phyloP scores from a whole-genome alignment of 35 echinoderm and acorn worm species.

The Chiridota heheva region DNA sequence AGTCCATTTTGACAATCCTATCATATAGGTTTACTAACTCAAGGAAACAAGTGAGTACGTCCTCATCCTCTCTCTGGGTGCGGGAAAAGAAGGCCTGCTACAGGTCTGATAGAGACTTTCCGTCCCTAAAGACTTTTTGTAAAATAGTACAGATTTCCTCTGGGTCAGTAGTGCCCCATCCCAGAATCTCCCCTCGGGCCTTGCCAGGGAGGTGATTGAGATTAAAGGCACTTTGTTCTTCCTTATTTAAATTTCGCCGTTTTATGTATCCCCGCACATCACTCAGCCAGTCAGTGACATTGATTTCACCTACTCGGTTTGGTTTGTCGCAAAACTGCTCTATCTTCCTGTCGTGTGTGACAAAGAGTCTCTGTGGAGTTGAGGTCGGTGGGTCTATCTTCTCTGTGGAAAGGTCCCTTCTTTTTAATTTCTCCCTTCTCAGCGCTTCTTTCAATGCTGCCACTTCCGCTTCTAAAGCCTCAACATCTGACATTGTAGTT shows the following conservation, averaged over 20 bases:
- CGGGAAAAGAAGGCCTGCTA: too few relatives aligned
- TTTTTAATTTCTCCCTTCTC: too few relatives aligned
- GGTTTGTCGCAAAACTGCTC: conserved; percentile 10
- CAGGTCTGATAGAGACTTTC: conserved; percentile 43
- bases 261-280: conserved; percentile 25
- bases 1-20: conserved; percentile 5
- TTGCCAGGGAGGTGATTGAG: conserved; percentile 34
- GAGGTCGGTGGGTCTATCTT: too few relatives aligned
- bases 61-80: too few relatives aligned
- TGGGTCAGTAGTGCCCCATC: conserved; percentile 14
- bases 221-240: conserved; percentile 26
- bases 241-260: neutral
- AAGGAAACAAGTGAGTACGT: too few relatives aligned
- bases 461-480: too few relatives aligned
- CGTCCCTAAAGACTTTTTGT: conserved; percentile 58
- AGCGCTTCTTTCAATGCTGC: too few relatives aligned
- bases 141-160: conserved; percentile 39
- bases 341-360: too few relatives aligned
- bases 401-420: too few relatives aligned
- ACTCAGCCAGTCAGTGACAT: conserved; percentile 46
- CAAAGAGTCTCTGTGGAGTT: too few relatives aligned
- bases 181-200: conserved; percentile 24
- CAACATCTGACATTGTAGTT: too few relatives aligned
- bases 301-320: neutral
- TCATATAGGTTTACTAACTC: conserved; percentile 52